Evolutionary conservation across 1,140 invertebrate genomes (phyloP), one percentile per base, ranked within the genome.

Genomic region (Drosophila quadrilineata): DNA sequence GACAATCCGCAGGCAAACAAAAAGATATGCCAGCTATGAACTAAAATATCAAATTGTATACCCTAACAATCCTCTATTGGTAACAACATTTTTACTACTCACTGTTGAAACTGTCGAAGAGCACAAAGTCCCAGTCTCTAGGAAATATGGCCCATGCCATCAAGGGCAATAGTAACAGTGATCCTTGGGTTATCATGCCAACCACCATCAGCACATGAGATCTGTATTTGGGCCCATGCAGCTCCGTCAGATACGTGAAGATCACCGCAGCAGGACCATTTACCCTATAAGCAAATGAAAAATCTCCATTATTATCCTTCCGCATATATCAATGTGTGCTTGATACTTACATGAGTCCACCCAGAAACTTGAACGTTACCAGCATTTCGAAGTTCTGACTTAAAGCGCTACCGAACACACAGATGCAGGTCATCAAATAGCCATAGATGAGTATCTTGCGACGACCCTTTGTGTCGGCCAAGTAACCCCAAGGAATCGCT

Each of bases 21-120:
- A 87, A 94, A 96, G n/a, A 96, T 90, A 60, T 95, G 93, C 95
- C 95, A 97, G 0, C 94, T 93, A 84, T 94, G 91, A 24, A 93
- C 89, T 53, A 6, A 19, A 3, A 14, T 6, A 6, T 16, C 6
- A 35, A 16, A 6, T 28, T 16, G 16, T 2, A 24, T 17, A 5
- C 22, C 6, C 3, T 17, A 9, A 9, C 16, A 21, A 3, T n/a
- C 9, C 3, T 21, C 2, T 2, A 21, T 41, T 41, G 31, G 14
- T 33, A 3, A 3, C 16, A 35, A n/a, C n/a, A n/a, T n/a, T n/a
- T n/a, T n/a, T 3, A 35, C 3, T 10, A 35, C 69, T 93, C 91
- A 63, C 94, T 94, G 75, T 93, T 93, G 65, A 69, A 91, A 64
- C 8, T 75, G 71, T 91, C 91, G 91, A 58, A 92, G 88, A 52